These are phyloP conservation scores for Phalangium opilio DNA, from an alignment of 2,888 invertebrate genomes.

Conservation along the genomic window DNA sequence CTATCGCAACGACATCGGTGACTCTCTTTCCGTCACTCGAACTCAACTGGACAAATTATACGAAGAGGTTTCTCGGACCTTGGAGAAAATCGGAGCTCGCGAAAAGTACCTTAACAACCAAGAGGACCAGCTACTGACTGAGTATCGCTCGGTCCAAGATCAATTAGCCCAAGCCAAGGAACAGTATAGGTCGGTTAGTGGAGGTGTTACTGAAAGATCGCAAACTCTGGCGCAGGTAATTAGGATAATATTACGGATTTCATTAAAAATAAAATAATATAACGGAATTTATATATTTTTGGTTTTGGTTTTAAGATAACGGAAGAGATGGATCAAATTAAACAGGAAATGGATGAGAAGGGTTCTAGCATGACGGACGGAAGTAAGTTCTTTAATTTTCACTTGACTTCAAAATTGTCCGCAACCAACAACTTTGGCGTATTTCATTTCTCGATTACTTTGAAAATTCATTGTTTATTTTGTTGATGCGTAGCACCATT, in stretches of 20 bases:
- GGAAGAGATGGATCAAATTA: conserved; percentile 75
- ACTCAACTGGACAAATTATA: conserved; percentile 64
- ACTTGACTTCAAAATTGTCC: too few relatives aligned
- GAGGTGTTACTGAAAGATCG: conserved; percentile 65
- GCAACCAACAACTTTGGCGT: too few relatives aligned
- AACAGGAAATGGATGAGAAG: conserved; percentile 88
- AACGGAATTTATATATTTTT: too few relatives aligned
- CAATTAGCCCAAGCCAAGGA: conserved; percentile 46
- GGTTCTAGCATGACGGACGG: conserved; percentile 87
- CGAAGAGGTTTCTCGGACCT: conserved; percentile 56
- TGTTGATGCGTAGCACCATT: conserved; percentile 52
- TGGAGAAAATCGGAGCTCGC: conserved; percentile 77
- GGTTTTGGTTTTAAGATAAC: conserved; percentile 51
- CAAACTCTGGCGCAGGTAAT: conserved; percentile 34
- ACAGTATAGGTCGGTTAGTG: conserved; percentile 62
- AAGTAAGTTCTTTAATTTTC: conserved; percentile 48
- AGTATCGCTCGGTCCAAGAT: conserved; percentile 40
- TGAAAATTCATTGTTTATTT: conserved; percentile 14
- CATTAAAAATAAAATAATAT: too few relatives aligned
- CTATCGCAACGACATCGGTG: conserved; percentile 49
- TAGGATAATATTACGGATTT: too few relatives aligned
- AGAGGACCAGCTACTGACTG: conserved; percentile 57
- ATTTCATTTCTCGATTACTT: too few relatives aligned
- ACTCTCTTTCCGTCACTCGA: conserved; percentile 47
- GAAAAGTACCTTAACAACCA: conserved; percentile 89